Conservation (phyloP, 2,888 invertebrate species). For the Trachelus troglodyta region DNA sequence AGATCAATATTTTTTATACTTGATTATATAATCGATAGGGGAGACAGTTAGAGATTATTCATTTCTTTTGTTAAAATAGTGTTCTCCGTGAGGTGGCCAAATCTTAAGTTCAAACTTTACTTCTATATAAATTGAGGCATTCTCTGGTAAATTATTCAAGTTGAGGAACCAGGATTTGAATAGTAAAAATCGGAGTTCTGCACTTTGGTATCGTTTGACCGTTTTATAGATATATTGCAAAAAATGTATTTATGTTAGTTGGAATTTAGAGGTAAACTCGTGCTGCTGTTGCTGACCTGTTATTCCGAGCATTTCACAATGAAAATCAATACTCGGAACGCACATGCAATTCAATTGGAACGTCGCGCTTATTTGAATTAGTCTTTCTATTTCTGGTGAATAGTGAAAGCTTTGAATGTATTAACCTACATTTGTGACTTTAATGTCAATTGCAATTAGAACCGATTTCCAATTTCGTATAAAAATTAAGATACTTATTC, state of each 20-base stretch:
- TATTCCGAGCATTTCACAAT: background rate
- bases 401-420: background rate
- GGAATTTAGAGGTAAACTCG: background rate
- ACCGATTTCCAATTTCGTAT: background rate
- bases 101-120: background rate
- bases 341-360: background rate
- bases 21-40: background rate
- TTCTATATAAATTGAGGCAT: background rate
- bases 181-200: background rate
- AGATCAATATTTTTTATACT: background rate
- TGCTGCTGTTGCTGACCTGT: background rate
- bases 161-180: background rate
- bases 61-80: background rate
- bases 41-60: background rate
- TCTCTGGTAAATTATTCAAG: background rate
- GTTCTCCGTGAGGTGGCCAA: background rate
- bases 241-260: background rate
- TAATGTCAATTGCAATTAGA: background rate
- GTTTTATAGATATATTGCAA: background rate
- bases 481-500: background rate
- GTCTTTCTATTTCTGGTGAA: background rate
- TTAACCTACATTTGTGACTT: background rate
- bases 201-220: background rate
- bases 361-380: constrained; percentile 15
- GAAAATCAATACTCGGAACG: background rate